These are phyloP conservation scores for Barbus barbus DNA, from an alignment of 2,113 vertebrate species.

Conservation along the genomic window DNA sequence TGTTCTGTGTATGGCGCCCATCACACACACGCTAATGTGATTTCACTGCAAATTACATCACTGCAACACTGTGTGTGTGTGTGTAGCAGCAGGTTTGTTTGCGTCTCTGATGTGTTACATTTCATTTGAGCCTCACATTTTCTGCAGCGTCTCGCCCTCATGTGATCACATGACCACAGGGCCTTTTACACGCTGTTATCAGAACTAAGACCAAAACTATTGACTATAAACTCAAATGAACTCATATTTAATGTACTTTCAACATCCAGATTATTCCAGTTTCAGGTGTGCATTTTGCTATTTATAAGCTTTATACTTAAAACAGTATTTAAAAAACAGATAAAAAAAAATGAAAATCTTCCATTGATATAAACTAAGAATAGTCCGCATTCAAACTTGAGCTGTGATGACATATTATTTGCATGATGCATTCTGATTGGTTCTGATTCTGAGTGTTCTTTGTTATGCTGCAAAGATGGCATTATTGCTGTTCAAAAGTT, in stretches of 20 bases:
- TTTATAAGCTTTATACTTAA: background rate
- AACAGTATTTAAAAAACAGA: too few species aligned
- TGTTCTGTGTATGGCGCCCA: slow-evolving; percentile 39
- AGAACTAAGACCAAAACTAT: background rate
- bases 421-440: too few species aligned
- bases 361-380: background rate
- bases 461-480: too few species aligned
- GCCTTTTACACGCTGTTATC: too few species aligned
- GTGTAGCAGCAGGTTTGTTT: slow-evolving; percentile 24
- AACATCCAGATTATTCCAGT: too few species aligned
- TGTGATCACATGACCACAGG: background rate
- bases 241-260: too few species aligned
- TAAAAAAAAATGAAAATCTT: background rate
- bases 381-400: too few species aligned
- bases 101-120: background rate
- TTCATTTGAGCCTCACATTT: slow-evolving; percentile 1
- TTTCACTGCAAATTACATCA: slow-evolving; percentile 41
- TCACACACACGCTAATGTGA: slow-evolving; percentile 29
- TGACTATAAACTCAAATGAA: too few species aligned
- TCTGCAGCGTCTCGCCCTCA: background rate
- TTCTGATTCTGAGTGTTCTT: too few species aligned
- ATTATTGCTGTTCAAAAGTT: background rate
- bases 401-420: too few species aligned
- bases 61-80: slow-evolving; percentile 22
- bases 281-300: too few species aligned